Base-by-base conservation (phyloP, 2,888 invertebrate species). In the Apotomis betuletana region DNA sequence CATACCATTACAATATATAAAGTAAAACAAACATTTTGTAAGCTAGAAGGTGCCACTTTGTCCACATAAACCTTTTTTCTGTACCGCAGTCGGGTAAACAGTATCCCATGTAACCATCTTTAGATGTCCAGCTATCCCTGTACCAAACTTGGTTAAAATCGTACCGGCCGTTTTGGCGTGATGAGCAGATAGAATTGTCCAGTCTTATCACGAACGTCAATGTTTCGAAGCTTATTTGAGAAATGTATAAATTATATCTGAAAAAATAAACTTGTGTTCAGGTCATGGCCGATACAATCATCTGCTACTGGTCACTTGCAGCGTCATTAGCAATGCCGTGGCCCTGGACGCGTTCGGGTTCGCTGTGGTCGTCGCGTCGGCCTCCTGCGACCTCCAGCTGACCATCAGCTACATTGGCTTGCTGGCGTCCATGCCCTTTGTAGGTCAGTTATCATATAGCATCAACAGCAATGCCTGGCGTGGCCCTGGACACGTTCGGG, bases 281-380 rank as follows among this genome's bases (percentile, higher is more conserved):
- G 90, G 90, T 13, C 88, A 90, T 76, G 90, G 90, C 0, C 75
- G 82, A 8, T 90, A 90, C 81, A 89, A 86, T 74, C 80, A 84
- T 69, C 57, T 84, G 9, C 74, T 87, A 62, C 82, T 90, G 51
- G 46, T 77, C 0, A 80, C 85, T 0, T 87, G 89, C 77, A 80
- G 84, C 73, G 73, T 89, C 69, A 87, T 89, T 74, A 78, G 75
- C 55, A 81, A 81, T 2, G 88, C 85, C 0, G 83, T 84, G 1
- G 86, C 85, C 0, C 58, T 89, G 69, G 90, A 90, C 67, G 84
- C 89, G 84, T 90, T 90, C 38, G 89, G 88, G 0, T 87, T 83
- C 76, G 84, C 86, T 49, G 75, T 88, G 3, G 81, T 88, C 3
- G 85, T 89, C 60, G 84, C 88, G 0, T 86, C 88, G 1, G 81